These are phyloP conservation scores for Orthosia incerta DNA, from an alignment of 2,888 invertebrate genomes.

Conservation along the genomic window DNA sequence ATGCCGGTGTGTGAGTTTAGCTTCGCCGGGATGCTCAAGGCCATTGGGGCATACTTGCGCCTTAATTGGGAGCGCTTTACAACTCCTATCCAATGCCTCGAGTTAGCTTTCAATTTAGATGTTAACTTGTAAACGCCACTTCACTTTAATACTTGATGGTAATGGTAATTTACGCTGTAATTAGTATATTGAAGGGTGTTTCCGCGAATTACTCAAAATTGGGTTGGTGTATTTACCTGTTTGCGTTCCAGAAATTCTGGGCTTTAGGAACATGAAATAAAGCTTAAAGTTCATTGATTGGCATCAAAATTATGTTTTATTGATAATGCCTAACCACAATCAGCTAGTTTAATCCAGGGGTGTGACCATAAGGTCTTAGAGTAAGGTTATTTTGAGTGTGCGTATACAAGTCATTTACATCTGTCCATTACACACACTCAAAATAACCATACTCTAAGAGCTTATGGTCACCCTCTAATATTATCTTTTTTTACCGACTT, in stretches of 20 bases:
- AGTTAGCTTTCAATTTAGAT: constrained; percentile 74
- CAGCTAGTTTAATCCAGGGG: neutral
- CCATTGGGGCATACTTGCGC: too few species aligned
- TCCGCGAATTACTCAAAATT: neutral
- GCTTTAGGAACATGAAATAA: neutral
- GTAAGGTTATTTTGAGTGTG: too few species aligned
- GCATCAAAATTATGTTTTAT: neutral
- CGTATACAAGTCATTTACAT: too few species aligned
- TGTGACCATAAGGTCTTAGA: too few species aligned
- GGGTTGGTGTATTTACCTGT: neutral
- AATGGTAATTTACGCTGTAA: constrained; percentile 40
- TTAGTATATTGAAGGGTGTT: constrained; percentile 30
- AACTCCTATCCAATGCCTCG: constrained; percentile 75
- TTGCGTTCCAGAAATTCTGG: neutral
- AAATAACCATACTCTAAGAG: too few species aligned
- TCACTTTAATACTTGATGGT: constrained; percentile 48
- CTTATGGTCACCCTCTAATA: too few species aligned
- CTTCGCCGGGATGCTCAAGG: too few species aligned
- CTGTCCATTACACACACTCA: too few species aligned
- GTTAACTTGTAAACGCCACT: constrained; percentile 66
- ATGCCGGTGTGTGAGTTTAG: too few species aligned
- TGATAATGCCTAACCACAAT: neutral
- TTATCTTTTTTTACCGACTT: too few species aligned
- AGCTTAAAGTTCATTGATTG: neutral
- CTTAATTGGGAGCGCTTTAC: constrained; percentile 79